Evolutionary conservation across 35 echinoderm and acorn worm genomes (phyloP).

Genomic region (Apostichopus californicus): DNA sequence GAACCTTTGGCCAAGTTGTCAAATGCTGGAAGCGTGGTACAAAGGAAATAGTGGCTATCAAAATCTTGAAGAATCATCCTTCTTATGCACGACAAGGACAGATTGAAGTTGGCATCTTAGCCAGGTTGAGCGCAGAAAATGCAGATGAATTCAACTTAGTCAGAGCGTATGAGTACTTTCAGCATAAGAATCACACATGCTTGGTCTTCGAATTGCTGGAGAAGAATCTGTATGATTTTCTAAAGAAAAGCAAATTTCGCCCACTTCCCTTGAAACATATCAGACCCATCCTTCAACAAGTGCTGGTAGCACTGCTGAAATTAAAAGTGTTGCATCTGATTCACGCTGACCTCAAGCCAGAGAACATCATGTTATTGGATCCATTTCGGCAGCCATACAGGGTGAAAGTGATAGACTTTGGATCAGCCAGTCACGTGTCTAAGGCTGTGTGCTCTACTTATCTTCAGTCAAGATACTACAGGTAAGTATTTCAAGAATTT

Average conservation of each 20-base stretch:
- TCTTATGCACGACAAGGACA: slow-evolving; percentile 96
- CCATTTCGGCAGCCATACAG: slow-evolving; percentile 92
- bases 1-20: slow-evolving; percentile 98
- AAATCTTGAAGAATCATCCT: slow-evolving; percentile 98
- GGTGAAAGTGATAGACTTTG: slow-evolving; percentile 99
- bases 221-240: slow-evolving; percentile 97
- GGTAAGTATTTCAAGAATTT: slow-evolving; percentile 66
- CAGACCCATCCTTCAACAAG: slow-evolving; percentile 92
- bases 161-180: slow-evolving; percentile 97
- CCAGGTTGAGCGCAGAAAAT: slow-evolving; percentile 93
- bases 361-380: slow-evolving; percentile 98
- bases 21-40: slow-evolving; percentile 99
- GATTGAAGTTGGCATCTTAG: slow-evolving; percentile 94
- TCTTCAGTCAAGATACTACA: slow-evolving; percentile 94
- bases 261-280: slow-evolving; percentile 96
- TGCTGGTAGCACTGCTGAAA: slow-evolving; percentile 91
- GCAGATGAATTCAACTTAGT: slow-evolving; percentile 98
- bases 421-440: slow-evolving; percentile 98
- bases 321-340: slow-evolving; percentile 92
- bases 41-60: slow-evolving; percentile 98
- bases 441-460: slow-evolving; percentile 99
- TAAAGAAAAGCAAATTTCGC: slow-evolving; percentile 98
- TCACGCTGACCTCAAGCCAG: slow-evolving; percentile 98
- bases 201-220: slow-evolving; percentile 97
- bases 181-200: slow-evolving; percentile 99